Conservation (phyloP, 2,113 vertebrate species). For the Blennius ocellaris region DNA sequence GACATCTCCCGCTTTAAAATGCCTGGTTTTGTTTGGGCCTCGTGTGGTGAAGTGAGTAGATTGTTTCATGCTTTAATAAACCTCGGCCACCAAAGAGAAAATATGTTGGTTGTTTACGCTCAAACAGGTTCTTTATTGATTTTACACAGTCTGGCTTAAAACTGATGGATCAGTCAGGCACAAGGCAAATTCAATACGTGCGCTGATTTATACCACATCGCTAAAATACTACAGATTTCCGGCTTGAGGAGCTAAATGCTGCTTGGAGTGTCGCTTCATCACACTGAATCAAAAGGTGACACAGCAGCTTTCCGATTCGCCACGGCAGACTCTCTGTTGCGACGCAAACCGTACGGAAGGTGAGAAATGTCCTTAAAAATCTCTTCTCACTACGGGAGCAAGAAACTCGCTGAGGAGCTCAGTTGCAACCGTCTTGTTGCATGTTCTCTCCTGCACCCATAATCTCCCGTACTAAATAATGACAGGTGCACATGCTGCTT, state of each 20-base stretch:
- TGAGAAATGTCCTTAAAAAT: slow-evolving; percentile 25
- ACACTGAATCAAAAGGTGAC: slow-evolving; percentile 13
- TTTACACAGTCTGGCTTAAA: neutral
- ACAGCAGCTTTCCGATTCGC: slow-evolving; percentile 13
- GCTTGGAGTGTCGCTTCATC: slow-evolving; percentile 8
- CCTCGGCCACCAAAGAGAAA: neutral
- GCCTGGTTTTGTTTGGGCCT: neutral
- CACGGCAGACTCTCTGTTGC: neutral
- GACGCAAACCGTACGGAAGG: slow-evolving; percentile 11
- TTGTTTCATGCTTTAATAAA: neutral
- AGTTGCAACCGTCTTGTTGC: slow-evolving; percentile 17
- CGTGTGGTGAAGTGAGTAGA: neutral
- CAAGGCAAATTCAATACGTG: neutral
- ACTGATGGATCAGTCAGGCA: neutral
- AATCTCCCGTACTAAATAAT: slow-evolving; percentile 85
- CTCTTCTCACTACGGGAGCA: slow-evolving; percentile 8
- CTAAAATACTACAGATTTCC: slow-evolving; percentile 12
- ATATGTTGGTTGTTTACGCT: neutral
- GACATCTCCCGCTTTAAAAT: too few species aligned
- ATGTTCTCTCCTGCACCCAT: slow-evolving; percentile 50
- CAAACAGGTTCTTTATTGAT: neutral
- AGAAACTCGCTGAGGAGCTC: slow-evolving; percentile 21
- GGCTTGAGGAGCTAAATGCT: slow-evolving; percentile 12
- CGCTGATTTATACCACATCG: neutral
- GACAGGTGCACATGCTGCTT: slow-evolving; percentile 88